Percentiles rank a stretch among this genome's conserved stretches.
Evolutionary conservation across 2,888 invertebrate species (phyloP).

Genomic region (Drosophila diplacantha): DNA sequence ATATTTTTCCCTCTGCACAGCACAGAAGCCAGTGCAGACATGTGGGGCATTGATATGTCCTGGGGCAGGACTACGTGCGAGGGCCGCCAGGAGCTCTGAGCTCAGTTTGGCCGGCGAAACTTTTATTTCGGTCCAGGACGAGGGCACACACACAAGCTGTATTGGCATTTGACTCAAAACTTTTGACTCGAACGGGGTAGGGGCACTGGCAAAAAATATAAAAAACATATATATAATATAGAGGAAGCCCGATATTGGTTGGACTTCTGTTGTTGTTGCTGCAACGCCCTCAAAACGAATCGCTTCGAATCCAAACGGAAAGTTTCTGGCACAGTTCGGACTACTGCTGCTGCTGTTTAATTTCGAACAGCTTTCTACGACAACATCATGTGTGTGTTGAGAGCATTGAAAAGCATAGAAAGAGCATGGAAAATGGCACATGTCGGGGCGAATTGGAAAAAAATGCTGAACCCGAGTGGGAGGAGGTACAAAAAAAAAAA

Average conservation of each 20-base stretch:
- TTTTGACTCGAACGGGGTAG: slow-evolving; percentile 47
- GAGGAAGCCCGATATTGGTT: slow-evolving; percentile 17
- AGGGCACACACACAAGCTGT: slow-evolving; percentile 51
- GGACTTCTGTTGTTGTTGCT: slow-evolving; percentile 38
- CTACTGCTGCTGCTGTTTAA: slow-evolving; percentile 59
- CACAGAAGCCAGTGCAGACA: slow-evolving; percentile 43
- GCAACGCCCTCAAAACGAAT: slow-evolving; percentile 45
- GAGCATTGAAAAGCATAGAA: slow-evolving; percentile 7
- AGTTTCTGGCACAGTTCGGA: slow-evolving; percentile 62
- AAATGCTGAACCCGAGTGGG: background rate
- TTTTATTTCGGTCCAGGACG: slow-evolving; percentile 38
- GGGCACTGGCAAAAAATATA: slow-evolving; percentile 6
- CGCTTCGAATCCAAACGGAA: slow-evolving; percentile 35
- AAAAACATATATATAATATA: slow-evolving; percentile 11
- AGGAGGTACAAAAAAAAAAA: slow-evolving; percentile 1
- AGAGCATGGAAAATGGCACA: slow-evolving; percentile 45
- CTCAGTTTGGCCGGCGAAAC: slow-evolving; percentile 47
- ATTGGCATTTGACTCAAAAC: slow-evolving; percentile 71
- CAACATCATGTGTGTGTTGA: slow-evolving; percentile 41
- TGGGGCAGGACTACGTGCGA: slow-evolving; percentile 47
- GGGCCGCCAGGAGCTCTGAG: slow-evolving; percentile 19
- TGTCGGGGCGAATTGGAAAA: slow-evolving; percentile 47
- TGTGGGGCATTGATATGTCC: slow-evolving; percentile 66
- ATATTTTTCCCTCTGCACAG: slow-evolving; percentile 4
- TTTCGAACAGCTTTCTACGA: slow-evolving; percentile 65